Percentiles rank a stretch among this genome's conserved stretches.
Evolutionary conservation across 2,113 vertebrate species (phyloP).

Genomic region (Tringa solitaria): DNA sequence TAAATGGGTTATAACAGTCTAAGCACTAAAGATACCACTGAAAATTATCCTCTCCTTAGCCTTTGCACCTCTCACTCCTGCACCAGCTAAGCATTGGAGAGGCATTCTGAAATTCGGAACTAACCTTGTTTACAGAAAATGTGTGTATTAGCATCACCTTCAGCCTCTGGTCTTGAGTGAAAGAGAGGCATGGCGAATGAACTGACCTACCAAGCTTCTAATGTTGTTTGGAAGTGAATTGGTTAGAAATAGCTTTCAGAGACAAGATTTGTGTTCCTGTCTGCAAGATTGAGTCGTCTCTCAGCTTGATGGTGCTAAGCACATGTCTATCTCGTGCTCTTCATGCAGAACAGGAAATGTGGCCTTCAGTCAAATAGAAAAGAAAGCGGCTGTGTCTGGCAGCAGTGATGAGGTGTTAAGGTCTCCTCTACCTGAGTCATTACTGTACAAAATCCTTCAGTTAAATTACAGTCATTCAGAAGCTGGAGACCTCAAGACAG

Average conservation of each 20-base stretch:
- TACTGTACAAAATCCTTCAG: not conserved
- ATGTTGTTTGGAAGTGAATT: not conserved
- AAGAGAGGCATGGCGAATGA: not conserved
- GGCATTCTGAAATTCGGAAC: not conserved
- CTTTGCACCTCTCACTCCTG: not conserved
- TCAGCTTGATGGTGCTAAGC: not conserved
- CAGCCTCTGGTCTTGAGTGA: not conserved
- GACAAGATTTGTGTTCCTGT: not conserved
- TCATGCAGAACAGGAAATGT: not conserved
- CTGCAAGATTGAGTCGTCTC: not conserved
- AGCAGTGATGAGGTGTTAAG: not conserved
- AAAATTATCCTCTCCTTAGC: not conserved
- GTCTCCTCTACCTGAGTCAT: not conserved
- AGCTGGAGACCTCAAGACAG: not conserved
- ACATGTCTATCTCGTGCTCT: not conserved
- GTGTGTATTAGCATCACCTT: not conserved
- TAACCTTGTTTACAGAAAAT: not conserved
- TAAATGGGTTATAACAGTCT: not conserved
- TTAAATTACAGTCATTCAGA: not conserved
- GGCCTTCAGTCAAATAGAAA: not conserved
- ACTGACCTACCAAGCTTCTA: not conserved
- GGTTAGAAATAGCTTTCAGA: conserved; percentile 1
- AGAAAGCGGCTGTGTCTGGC: not conserved
- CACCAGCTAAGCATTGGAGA: not conserved
- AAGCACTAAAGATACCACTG: not conserved